Conservation (phyloP, 1,140 invertebrate species). For the Lordiphosa collinella region DNA sequence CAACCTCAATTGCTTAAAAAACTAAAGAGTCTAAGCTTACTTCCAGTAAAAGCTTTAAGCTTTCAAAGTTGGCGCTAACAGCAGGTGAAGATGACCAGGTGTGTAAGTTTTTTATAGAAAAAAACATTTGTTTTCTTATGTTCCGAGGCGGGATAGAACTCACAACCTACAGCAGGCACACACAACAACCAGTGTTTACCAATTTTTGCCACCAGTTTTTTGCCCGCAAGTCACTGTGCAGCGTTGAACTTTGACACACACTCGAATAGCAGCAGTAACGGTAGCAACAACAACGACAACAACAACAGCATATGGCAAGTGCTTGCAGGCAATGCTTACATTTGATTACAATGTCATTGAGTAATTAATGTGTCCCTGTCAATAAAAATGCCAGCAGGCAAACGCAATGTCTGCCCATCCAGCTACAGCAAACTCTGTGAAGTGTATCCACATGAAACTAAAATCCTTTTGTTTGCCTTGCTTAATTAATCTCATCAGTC, state of each 20-base stretch:
- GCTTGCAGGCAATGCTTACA: conserved; percentile 71
- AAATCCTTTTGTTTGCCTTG: conserved; percentile 73
- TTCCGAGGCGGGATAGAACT: no score
- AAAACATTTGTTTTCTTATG: no score
- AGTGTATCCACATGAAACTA: conserved; percentile 60
- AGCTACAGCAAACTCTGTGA: conserved; percentile 20
- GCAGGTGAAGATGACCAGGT: no score
- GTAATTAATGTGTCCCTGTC: conserved; percentile 77
- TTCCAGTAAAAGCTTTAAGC: no score
- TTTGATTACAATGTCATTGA: conserved; percentile 78
- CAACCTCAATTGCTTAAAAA: no score
- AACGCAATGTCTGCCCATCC: conserved; percentile 49
- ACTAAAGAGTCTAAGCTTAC: no score
- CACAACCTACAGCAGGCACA: no score
- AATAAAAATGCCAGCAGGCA: conserved; percentile 76
- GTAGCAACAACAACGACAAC: conserved; percentile 2
- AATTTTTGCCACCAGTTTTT: no score
- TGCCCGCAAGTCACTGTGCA: no score
- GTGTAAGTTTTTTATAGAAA: no score
- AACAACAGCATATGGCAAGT: conserved; percentile 35
- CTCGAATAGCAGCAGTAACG: conserved; percentile 14
- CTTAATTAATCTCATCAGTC: conserved; percentile 76
- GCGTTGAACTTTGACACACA: conserved; percentile 56
- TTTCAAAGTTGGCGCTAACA: no score
- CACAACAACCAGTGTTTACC: no score